phyloP scores from a whole-genome alignment of 2,888 invertebrate species.

The Epinotia ramella region DNA sequence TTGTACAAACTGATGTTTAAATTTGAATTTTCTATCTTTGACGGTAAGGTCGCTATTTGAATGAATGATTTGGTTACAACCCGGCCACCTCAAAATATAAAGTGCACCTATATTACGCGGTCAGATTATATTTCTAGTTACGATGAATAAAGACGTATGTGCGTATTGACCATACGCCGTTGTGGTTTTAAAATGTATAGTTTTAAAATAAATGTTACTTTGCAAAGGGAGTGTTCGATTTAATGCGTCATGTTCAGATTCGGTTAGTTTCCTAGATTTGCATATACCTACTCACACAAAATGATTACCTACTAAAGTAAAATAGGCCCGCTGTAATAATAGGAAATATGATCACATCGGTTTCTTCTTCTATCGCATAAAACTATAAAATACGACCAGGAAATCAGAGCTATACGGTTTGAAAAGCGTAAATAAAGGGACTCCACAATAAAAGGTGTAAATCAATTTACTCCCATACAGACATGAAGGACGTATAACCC shows the following conservation, averaged over 20 bases:
- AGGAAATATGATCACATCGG: slow-evolving; percentile 2
- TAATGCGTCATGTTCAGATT: neutral
- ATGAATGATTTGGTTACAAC: neutral
- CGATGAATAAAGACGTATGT: neutral
- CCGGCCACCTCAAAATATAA: neutral
- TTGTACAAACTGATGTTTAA: neutral
- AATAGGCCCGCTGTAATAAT: neutral
- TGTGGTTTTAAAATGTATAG: neutral
- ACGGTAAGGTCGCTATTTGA: neutral
- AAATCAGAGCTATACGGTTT: slow-evolving; percentile 16
- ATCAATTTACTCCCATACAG: slow-evolving; percentile 39
- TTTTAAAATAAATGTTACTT: neutral
- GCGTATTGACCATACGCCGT: neutral
- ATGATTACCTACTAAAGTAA: neutral
- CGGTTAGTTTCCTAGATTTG: neutral
- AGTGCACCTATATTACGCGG: neutral
- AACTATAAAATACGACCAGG: slow-evolving; percentile 12
- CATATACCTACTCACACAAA: no score
- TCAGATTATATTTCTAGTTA: neutral
- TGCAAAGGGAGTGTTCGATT: neutral
- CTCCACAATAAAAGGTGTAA: slow-evolving; percentile 36
- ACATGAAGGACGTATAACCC: slow-evolving; percentile 39
- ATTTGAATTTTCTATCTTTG: neutral
- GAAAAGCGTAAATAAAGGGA: slow-evolving; percentile 17
- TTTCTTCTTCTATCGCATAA: neutral